Evolutionary conservation across 2,888 invertebrate species (phyloP), one percentile per base, ranked within the genome.

Genomic region (Camponotus fellah): DNA sequence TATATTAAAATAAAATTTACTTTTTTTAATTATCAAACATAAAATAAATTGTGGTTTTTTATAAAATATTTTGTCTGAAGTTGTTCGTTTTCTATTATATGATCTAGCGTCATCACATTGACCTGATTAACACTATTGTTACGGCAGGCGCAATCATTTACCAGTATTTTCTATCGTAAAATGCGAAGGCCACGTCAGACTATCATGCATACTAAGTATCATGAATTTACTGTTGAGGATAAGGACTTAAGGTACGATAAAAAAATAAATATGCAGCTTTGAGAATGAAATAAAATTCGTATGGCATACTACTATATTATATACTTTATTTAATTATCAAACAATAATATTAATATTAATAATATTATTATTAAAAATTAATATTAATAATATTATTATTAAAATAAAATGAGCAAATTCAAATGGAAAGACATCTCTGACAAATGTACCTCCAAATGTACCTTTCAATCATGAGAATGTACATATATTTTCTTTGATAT

Each of bases 121-220:
- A 80, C 71, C 60, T 12, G 26, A 62, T 69, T 69, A 80, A 80
- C 46, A 60, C 0, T 10, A 79, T 62, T 40, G 17, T 79, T 80
- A 66, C 26, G 64, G 6, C 12, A 46, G 21, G 12, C 40, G 62
- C n/a, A 49, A 64, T 74, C 32, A 49, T 65, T 72, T 81, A 49
- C 58, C 3, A 60, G 17, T 14, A n/a, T 53, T 62, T 84, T n/a
- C 43, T 12, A 56, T 26, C 46, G 53, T n/a, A 46, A 86, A 82
- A 79, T 53, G 53, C 46, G 88, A 88, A 88, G 87, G 83, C 17
- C 62, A 9, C 17, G 3, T n/a, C 32, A 34, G 12, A 60, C 46
- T 79, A 88, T 85, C 74, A 88, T 84, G 80, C 65, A n/a, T 77
- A 68, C 97, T 2, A 98, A 97, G 75, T 97, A 93, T 98, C 37